Evolutionary conservation across 1,140 invertebrate species (phyloP).

Genomic region (Coboldia fuscipes): DNA sequence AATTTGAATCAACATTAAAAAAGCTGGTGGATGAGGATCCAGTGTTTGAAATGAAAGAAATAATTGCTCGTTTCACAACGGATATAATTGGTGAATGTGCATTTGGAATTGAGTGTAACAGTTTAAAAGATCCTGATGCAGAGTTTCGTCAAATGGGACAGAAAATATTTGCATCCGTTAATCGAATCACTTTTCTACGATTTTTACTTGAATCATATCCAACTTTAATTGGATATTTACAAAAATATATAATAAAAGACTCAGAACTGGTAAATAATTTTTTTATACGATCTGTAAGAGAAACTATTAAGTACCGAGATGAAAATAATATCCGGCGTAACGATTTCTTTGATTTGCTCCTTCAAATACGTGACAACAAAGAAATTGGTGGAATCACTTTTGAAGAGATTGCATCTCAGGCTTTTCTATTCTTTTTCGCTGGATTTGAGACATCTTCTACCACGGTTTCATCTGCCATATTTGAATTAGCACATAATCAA

Average conservation of each 20-base stretch:
- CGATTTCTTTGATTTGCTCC: conserved; percentile 29
- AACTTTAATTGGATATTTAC: conserved; percentile 6
- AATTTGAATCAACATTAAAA: conserved; percentile 20
- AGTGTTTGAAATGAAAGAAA: conserved; percentile 24
- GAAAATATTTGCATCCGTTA: conserved; percentile 5
- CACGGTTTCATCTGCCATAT: conserved; percentile 22
- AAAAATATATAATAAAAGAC: not conserved
- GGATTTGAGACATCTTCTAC: conserved; percentile 31
- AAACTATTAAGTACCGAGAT: conserved; percentile 23
- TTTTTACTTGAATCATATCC: conserved; percentile 9
- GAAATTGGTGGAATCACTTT: conserved; percentile 6
- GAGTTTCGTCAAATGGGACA: conserved; percentile 20
- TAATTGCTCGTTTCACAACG: conserved; percentile 25
- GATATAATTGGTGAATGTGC: conserved; percentile 31
- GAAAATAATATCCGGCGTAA: conserved; percentile 18
- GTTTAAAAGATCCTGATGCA: conserved; percentile 23
- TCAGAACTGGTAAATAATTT: conserved; percentile 18
- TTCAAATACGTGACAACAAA: conserved; percentile 13
- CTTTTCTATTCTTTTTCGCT: conserved; percentile 17
- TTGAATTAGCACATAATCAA: conserved; percentile 26
- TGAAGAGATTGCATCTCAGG: conserved; percentile 14
- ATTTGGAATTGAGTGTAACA: conserved; percentile 31
- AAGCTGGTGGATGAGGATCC: conserved; percentile 13
- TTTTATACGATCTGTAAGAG: conserved; percentile 20
- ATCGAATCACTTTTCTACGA: conserved; percentile 1